A percentile compares a stretch with the other conserved stretches of the same genome.
phyloP scores from a whole-genome alignment of 2,888 invertebrate genomes.

The Galerucella nymphaeae region DNA sequence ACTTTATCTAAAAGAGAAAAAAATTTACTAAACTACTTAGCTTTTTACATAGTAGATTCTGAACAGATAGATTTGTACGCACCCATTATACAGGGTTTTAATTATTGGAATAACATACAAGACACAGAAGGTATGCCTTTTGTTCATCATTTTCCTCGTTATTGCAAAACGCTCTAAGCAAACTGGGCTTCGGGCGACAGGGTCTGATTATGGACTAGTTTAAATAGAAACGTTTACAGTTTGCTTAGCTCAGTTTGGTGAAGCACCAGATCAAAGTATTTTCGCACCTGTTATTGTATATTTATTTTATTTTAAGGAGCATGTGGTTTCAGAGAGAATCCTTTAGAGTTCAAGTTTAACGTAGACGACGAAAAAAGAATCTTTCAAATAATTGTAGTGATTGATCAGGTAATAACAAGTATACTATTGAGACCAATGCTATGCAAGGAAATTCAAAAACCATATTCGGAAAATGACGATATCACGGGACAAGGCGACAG shows the following conservation, averaged over 20 bases:
- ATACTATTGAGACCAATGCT: constrained; percentile 43
- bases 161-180: no score
- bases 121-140: constrained; percentile 44
- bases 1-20: constrained; percentile 41
- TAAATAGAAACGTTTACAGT: no score
- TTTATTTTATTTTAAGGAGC: constrained; percentile 46
- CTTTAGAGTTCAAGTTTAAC: constrained; percentile 45
- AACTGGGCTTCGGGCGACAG: no score
- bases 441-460: constrained; percentile 42
- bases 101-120: constrained; percentile 47
- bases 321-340: constrained; percentile 50
- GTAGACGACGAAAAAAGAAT: constrained; percentile 48
- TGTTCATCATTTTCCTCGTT: background rate
- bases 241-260: no score
- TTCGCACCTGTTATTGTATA: background rate
- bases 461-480: background rate
- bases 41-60: constrained; percentile 42
- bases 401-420: constrained; percentile 44
- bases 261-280: no score
- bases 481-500: constrained; percentile 35
- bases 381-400: constrained; percentile 44
- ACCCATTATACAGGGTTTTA: constrained; percentile 46
- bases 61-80: constrained; percentile 43
- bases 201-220: no score
- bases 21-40: constrained; percentile 43